Evolutionary conservation across 1,140 invertebrate species (phyloP).

Genomic region (Cotesia glomerata): DNA sequence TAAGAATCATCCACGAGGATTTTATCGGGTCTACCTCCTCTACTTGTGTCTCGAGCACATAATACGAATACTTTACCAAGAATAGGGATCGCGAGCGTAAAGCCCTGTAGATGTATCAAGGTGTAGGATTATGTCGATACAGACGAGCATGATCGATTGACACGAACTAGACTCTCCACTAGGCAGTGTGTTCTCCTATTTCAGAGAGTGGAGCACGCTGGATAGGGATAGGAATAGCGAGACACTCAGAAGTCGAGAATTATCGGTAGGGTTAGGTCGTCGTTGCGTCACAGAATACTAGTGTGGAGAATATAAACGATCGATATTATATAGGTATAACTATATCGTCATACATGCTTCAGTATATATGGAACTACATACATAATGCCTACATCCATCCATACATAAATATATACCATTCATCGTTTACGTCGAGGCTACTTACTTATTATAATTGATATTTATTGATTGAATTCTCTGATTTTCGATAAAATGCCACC

Average conservation of each 20-base stretch:
- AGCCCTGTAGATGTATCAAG: not conserved
- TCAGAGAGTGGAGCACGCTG: not conserved
- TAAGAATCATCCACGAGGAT: too few species aligned
- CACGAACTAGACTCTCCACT: not conserved
- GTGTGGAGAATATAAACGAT: not conserved
- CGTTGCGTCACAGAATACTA: not conserved
- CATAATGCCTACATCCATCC: too few species aligned
- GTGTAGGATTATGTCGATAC: not conserved
- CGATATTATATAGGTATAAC: not conserved
- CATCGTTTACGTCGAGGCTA: too few species aligned
- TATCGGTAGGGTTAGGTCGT: constrained; percentile 7
- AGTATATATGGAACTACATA: not conserved
- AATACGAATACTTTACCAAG: not conserved
- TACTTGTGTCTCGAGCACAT: too few species aligned
- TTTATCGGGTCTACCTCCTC: too few species aligned
- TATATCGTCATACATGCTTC: not conserved
- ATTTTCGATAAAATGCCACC: too few species aligned
- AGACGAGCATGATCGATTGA: not conserved
- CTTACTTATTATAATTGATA: too few species aligned
- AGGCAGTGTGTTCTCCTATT: not conserved
- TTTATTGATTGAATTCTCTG: too few species aligned
- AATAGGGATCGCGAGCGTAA: not conserved
- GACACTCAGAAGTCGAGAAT: not conserved
- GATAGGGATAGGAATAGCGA: not conserved
- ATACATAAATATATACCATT: too few species aligned